Base-by-base conservation (phyloP, 2,888 invertebrate genomes). In the Tanytarsus gracilentus region DNA sequence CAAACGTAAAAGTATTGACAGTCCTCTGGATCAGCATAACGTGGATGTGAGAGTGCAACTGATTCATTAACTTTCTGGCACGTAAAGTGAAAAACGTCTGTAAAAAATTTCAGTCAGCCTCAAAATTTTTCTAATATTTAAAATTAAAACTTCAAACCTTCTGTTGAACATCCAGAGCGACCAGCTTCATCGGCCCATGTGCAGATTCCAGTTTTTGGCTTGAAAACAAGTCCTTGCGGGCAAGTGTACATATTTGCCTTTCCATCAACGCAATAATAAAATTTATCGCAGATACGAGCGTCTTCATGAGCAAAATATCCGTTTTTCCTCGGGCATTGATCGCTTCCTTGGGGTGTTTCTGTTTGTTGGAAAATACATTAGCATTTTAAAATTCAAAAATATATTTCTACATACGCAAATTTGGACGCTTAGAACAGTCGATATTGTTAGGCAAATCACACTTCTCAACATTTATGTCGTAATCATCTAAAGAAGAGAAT, bases 1-100 rank as follows among this genome's bases (percentile, higher is more conserved):
- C 93, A 93, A 8, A 93, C 91, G 72, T 89, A 93, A 78, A 92
- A 93, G 77, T 79, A 92, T 74, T 91, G 92, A 66, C 93, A 93
- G 71, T 93, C 91, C 16, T 88, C 87, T 11, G 87, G 85, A 72
- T 93, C 92, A 0, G 91, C 82, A 70, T 88, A 92, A 1, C 92
- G 81, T 0, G 91, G 92, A 74, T 92, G 92, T 0, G 87, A 86
- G 25, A 81, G 79, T 0, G 81, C 89, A 39, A 81, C 78, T 0
- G 79, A 77, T 65, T 85, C 85, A 68, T 84, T 83, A 11, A 88
- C 88, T 67, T 83, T 77, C 0, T 91, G 92, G 66, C 93, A 92
- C 18, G 82, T 79, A 72, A 93, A 93, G 66, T 83, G 78, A 74
- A 92, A 90, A 30, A 92, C 83, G 48, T 92, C 92, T 82, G 75